These are phyloP conservation scores for Gambusia yucatana DNA, from an alignment of 2,797 vertebrate species.

Conservation along the genomic window DNA sequence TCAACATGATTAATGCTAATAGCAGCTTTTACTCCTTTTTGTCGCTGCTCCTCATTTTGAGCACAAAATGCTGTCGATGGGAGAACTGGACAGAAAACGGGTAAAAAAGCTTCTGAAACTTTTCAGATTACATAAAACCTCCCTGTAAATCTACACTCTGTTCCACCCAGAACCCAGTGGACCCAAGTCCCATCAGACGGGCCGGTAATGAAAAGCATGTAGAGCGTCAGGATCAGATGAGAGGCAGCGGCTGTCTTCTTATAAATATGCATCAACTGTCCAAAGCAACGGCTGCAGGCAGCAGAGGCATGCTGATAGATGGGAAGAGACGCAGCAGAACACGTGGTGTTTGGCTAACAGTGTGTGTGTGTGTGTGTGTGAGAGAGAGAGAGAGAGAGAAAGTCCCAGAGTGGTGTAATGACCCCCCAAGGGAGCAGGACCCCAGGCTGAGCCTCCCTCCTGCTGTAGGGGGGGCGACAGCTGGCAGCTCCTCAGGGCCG, in stretches of 20 bases:
- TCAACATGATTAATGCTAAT: no score
- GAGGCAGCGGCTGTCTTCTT: constrained; percentile 14
- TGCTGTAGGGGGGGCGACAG: constrained; percentile 69
- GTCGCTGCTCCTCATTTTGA: neutral
- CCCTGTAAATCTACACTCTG: neutral
- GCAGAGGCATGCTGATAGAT: constrained; percentile 51
- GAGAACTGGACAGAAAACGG: neutral
- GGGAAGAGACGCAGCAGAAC: constrained; percentile 63
- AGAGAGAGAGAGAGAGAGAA: constrained; percentile 39
- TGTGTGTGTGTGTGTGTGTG: constrained; percentile 44
- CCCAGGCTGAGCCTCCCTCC: constrained; percentile 67
- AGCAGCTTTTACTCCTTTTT: no score
- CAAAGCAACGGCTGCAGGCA: constrained; percentile 49
- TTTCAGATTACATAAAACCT: neutral
- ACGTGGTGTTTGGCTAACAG: constrained; percentile 45
- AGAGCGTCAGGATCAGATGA: constrained; percentile 52
- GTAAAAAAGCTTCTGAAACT: neutral
- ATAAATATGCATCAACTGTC: constrained; percentile 49
- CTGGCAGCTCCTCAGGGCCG: constrained; percentile 77
- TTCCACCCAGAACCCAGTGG: constrained; percentile 49
- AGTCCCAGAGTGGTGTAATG: constrained; percentile 77
- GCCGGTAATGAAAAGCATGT: constrained; percentile 58
- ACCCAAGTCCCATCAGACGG: constrained; percentile 57
- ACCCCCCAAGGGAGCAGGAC: constrained; percentile 80
- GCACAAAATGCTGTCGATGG: neutral